These are phyloP conservation scores for Corynorhinus townsendii DNA, from an alignment of 2,113 vertebrate genomes.

Conservation along the genomic window DNA sequence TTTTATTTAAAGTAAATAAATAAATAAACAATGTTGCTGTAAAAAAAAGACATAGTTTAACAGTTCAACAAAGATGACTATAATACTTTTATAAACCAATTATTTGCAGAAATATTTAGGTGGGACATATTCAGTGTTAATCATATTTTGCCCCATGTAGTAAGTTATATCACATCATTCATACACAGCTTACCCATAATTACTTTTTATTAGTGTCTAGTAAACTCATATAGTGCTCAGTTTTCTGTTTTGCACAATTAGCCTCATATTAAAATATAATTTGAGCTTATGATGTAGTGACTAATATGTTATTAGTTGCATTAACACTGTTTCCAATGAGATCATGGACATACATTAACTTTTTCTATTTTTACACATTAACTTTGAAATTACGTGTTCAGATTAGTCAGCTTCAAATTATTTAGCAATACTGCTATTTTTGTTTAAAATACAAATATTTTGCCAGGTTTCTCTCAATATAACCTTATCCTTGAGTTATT, in stretches of 20 bases:
- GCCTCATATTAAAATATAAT: neutral
- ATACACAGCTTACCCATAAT: neutral
- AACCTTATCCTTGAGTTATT: conserved; percentile 9
- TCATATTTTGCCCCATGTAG: neutral
- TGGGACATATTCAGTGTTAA: neutral
- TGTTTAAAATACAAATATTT: neutral
- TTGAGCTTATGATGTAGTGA: neutral
- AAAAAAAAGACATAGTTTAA: neutral
- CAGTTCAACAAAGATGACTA: neutral
- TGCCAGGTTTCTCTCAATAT: neutral
- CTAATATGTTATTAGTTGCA: neutral
- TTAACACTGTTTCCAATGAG: neutral
- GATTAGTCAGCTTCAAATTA: neutral
- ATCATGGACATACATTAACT: neutral
- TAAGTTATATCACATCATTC: neutral
- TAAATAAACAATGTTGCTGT: too few species aligned
- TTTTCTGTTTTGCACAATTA: neutral
- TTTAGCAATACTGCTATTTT: conserved; percentile 2
- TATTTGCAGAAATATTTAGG: neutral
- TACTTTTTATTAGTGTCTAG: neutral
- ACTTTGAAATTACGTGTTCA: neutral
- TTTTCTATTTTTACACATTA: conserved; percentile 20
- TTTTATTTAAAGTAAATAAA: too few species aligned
- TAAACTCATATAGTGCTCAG: neutral
- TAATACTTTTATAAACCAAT: neutral